Evolutionary conservation across 2,797 vertebrate genomes (phyloP).

Genomic region (Onychomys leucogaster): DNA sequence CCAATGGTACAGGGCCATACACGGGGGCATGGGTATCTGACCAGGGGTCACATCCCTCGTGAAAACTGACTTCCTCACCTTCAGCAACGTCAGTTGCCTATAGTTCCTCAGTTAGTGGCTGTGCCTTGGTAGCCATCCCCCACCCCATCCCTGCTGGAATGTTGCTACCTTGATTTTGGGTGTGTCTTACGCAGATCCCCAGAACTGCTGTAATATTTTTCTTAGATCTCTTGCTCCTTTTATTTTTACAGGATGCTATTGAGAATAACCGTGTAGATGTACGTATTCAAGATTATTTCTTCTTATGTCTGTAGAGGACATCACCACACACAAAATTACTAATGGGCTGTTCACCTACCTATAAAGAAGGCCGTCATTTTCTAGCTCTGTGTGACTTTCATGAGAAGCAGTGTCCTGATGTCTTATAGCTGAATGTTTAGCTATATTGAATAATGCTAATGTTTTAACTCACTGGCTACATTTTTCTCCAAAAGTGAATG

Average conservation of each 20-base stretch:
- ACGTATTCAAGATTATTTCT: background rate
- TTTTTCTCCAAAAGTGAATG: background rate
- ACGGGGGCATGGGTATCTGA: background rate
- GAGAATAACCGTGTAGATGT: background rate
- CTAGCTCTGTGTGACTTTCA: background rate
- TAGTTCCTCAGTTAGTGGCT: background rate
- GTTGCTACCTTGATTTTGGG: background rate
- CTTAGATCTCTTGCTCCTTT: background rate
- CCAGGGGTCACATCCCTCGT: background rate
- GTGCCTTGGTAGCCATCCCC: background rate
- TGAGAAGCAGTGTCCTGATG: background rate
- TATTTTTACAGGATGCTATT: background rate
- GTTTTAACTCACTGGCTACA: background rate
- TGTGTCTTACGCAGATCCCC: background rate
- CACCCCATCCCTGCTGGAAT: background rate
- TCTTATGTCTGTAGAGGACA: background rate
- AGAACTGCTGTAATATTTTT: background rate
- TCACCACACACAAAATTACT: background rate
- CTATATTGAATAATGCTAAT: background rate
- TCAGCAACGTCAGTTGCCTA: background rate
- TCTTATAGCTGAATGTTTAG: background rate
- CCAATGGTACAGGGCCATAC: too few relatives aligned
- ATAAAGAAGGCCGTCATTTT: background rate
- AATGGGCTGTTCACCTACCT: background rate
- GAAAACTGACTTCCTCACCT: background rate